A percentile compares a stretch with the other conserved stretches of the same genome.
Conservation (phyloP, 2,113 vertebrate species). For the Desmodus rotundus region DNA sequence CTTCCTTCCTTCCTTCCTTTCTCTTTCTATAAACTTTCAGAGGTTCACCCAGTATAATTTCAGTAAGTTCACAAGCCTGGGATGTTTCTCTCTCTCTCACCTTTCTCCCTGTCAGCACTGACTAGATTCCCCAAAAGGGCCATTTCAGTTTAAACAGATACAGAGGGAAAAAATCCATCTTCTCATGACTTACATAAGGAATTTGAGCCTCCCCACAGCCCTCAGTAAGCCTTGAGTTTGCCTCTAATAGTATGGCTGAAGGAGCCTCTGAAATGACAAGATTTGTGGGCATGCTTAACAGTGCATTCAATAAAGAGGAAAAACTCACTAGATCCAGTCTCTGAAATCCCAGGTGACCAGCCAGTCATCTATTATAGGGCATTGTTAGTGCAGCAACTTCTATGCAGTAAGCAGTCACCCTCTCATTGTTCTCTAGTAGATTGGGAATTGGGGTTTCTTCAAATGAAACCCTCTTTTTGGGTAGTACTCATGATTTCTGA, state of each 20-base stretch:
- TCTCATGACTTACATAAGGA: slow-evolving; percentile 23
- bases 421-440: neutral
- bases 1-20: accelerated
- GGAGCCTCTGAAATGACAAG: slow-evolving; percentile 3
- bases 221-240: neutral
- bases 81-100: neutral
- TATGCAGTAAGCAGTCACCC: neutral
- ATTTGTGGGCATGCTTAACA: neutral
- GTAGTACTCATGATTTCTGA: neutral
- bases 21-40: neutral
- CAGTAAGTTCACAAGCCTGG: slow-evolving; percentile 19
- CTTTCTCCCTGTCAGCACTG: neutral
- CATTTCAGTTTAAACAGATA: slow-evolving; percentile 20
- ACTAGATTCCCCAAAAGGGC: neutral
- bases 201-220: neutral
- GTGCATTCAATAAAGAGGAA: neutral
- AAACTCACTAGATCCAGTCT: neutral
- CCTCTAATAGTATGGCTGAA: neutral
- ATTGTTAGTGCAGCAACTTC: neutral
- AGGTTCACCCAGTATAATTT: neutral
- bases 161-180: neutral
- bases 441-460: neutral
- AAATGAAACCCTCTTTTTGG: neutral
- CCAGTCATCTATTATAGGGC: neutral
- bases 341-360: neutral